phyloP scores from a whole-genome alignment of 2,888 invertebrate species.

The Ormyrus rosae region DNA sequence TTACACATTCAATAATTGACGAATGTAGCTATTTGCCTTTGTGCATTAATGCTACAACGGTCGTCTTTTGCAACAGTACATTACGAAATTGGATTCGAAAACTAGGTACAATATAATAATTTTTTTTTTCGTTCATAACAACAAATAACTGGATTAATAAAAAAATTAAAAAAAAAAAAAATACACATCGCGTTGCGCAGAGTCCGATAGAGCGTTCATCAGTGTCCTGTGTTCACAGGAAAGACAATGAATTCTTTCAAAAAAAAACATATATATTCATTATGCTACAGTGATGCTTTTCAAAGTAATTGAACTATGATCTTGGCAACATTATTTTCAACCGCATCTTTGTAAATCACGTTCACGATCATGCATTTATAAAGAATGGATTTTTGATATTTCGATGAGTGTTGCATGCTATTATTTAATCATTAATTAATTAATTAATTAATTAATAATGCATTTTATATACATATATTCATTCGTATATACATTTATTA shows the following conservation, averaged over 20 bases:
- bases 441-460: background rate
- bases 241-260: conserved; percentile 61
- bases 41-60: conserved; percentile 60
- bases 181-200: conserved; percentile 59
- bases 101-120: conserved; percentile 27
- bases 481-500: background rate
- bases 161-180: background rate
- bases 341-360: conserved; percentile 3
- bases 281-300: conserved; percentile 18
- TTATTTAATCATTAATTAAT: conserved; percentile 53
- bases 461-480: background rate
- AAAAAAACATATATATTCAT: background rate
- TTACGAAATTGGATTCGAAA: conserved; percentile 54
- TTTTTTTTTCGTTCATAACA: conserved; percentile 36
- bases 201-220: conserved; percentile 64
- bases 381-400: conserved; percentile 60
- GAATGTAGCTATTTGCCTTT: conserved; percentile 63
- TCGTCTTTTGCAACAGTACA: conserved; percentile 59
- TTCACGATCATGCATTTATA: background rate
- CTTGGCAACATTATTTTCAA: conserved; percentile 12
- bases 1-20: conserved; percentile 20
- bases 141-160: conserved; percentile 58
- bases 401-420: conserved; percentile 68
- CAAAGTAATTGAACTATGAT: background rate
- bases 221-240: conserved; percentile 74